phyloP scores from a whole-genome alignment of 2,888 invertebrate genomes.

The Torymus aiolomorphi region DNA sequence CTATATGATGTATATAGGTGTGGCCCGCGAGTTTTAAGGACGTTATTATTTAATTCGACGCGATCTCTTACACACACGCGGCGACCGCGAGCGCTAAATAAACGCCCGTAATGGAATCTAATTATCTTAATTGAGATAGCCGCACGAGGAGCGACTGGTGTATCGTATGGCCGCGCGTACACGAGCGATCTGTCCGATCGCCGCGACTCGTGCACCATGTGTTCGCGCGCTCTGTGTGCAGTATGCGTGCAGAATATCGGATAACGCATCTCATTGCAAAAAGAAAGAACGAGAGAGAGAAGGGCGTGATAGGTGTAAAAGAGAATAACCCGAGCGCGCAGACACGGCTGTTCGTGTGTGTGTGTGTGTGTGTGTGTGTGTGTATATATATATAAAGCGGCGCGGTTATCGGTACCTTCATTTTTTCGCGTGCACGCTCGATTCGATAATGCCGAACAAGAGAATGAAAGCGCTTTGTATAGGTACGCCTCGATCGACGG shows the following conservation, averaged over 20 bases:
- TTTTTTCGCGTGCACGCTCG: neutral
- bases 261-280: neutral
- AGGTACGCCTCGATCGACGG: neutral
- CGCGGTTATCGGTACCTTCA: conserved; percentile 12
- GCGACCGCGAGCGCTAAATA: too few relatives aligned
- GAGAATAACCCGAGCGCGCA: neutral
- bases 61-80: too few relatives aligned
- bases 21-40: neutral
- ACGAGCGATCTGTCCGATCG: too few relatives aligned
- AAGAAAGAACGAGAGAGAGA: neutral
- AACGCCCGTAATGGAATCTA: neutral
- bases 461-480: neutral
- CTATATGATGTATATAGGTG: conserved; percentile 4
- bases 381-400: neutral
- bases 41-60: neutral
- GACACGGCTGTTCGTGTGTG: too few relatives aligned
- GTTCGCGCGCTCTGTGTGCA: too few relatives aligned
- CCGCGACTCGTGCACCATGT: too few relatives aligned
- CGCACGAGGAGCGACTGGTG: too few relatives aligned
- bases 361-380: too few relatives aligned
- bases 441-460: neutral
- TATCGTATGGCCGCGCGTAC: too few relatives aligned
- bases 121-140: conserved; percentile 17
- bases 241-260: neutral
- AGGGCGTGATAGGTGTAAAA: neutral